phyloP scores from a whole-genome alignment of 2,113 vertebrate genomes.

The Melanostigma gelatinosum region DNA sequence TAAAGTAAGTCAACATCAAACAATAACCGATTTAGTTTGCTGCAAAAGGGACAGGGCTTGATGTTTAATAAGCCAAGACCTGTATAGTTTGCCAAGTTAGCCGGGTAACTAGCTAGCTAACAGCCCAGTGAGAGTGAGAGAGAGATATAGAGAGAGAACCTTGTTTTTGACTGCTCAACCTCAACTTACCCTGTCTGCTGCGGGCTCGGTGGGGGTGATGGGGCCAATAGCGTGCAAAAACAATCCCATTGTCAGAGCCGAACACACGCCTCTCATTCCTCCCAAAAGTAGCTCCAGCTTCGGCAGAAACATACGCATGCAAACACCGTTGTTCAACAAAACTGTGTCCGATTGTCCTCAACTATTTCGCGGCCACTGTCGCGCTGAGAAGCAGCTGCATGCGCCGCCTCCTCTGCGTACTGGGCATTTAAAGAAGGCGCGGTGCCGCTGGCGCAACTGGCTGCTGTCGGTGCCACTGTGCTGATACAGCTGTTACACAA shows the following conservation, averaged over 20 bases:
- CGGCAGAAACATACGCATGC: conserved; percentile 40
- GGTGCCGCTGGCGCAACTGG: conserved; percentile 55
- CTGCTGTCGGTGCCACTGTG: conserved; percentile 54
- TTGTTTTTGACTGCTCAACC: conserved; percentile 50
- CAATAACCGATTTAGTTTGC: accelerated
- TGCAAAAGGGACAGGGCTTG: accelerated
- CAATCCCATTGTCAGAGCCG: conserved; percentile 79
- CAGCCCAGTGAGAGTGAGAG: neutral
- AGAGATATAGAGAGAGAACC: neutral
- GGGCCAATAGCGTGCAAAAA: conserved; percentile 79
- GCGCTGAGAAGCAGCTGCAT: conserved; percentile 57
- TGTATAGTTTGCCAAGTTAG: conserved; percentile 8
- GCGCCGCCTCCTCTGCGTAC: conserved; percentile 69
- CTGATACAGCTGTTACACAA: conserved; percentile 76
- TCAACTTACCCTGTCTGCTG: conserved; percentile 75
- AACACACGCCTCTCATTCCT: conserved; percentile 70
- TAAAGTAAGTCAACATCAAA: neutral
- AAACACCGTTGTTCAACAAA: conserved; percentile 23
- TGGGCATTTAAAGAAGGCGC: conserved; percentile 56
- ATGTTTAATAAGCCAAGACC: neutral
- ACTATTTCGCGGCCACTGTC: conserved; percentile 36
- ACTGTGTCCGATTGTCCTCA: conserved; percentile 23
- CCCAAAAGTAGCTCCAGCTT: conserved; percentile 36
- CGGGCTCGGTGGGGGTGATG: conserved; percentile 76
- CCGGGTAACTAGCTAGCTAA: conserved; percentile 15